These are phyloP conservation scores for Python bivittatus DNA, from an alignment of 2,113 vertebrate genomes.

Conservation along the genomic window DNA sequence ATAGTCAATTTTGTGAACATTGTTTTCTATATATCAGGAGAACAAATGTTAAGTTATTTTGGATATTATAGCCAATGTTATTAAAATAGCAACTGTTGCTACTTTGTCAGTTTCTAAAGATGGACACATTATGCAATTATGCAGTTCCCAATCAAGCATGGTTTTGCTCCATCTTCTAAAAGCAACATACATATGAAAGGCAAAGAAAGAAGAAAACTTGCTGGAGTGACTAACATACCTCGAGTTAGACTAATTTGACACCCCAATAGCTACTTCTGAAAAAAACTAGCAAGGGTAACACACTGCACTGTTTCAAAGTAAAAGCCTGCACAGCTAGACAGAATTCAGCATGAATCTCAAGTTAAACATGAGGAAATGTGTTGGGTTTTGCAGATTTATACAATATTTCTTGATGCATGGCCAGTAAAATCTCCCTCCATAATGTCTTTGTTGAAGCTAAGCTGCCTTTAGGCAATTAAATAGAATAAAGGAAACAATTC, in stretches of 20 bases:
- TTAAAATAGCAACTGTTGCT: conserved; percentile 63
- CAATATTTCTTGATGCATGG: background rate
- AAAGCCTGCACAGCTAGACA: conserved; percentile 14
- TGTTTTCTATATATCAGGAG: background rate
- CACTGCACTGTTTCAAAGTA: conserved; percentile 4
- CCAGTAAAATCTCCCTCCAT: background rate
- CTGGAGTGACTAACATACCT: conserved; percentile 18
- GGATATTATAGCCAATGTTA: conserved; percentile 45
- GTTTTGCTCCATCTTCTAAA: conserved; percentile 18
- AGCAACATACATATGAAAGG: conserved; percentile 22
- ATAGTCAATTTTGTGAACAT: conserved; percentile 36
- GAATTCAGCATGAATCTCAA: conserved; percentile 10
- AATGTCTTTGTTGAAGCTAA: background rate
- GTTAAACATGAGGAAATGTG: conserved; percentile 33
- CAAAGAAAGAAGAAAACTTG: conserved; percentile 18
- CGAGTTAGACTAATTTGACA: conserved; percentile 40
- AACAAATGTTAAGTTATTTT: conserved; percentile 26
- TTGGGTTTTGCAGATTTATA: conserved; percentile 23
- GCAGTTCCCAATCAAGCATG: conserved; percentile 40
- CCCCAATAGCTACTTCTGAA: conserved; percentile 19
- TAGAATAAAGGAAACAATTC: background rate
- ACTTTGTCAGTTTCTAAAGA: conserved; percentile 54
- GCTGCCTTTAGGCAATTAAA: conserved; percentile 4
- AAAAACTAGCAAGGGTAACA: conserved; percentile 18
- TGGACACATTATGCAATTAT: conserved; percentile 23